Evolutionary conservation across 2,113 vertebrate genomes (phyloP).

Genomic region (Elaphurus davidianus): DNA sequence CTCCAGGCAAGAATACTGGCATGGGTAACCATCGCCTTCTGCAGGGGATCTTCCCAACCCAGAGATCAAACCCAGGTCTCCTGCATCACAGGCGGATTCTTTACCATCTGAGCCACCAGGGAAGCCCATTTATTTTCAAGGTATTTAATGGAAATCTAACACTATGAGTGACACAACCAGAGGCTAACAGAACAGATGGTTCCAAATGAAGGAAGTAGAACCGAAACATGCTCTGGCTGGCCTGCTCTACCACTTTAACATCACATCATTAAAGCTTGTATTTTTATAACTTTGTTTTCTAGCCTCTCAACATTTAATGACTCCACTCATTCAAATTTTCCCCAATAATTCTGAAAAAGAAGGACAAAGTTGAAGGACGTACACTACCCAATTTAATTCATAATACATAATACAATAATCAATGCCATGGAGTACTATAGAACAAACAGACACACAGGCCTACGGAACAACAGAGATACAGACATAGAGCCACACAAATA

Average conservation of each 20-base stretch:
- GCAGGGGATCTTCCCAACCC: neutral
- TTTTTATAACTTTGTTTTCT: neutral
- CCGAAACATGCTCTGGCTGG: neutral
- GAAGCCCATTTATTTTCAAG: neutral
- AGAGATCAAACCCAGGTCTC: neutral
- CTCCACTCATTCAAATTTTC: neutral
- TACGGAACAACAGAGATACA: neutral
- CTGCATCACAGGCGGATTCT: neutral
- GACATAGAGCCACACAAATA: neutral
- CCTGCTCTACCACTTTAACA: neutral
- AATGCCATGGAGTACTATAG: neutral
- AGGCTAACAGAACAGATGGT: neutral
- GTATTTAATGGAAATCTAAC: neutral
- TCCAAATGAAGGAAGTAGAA: neutral
- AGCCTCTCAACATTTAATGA: neutral
- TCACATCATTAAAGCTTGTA: neutral
- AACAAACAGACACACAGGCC: neutral
- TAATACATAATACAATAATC: neutral
- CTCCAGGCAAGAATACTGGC: neutral
- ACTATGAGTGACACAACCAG: neutral
- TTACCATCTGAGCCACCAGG: neutral
- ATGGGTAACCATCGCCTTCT: neutral
- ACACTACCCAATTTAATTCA: neutral
- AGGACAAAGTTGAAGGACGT: neutral
- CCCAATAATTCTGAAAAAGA: neutral